Percentiles rank a stretch among this genome's conserved stretches.
These are phyloP conservation scores for Plebejus melissa DNA, from an alignment of 2,888 invertebrate genomes.

Conservation along the genomic window DNA sequence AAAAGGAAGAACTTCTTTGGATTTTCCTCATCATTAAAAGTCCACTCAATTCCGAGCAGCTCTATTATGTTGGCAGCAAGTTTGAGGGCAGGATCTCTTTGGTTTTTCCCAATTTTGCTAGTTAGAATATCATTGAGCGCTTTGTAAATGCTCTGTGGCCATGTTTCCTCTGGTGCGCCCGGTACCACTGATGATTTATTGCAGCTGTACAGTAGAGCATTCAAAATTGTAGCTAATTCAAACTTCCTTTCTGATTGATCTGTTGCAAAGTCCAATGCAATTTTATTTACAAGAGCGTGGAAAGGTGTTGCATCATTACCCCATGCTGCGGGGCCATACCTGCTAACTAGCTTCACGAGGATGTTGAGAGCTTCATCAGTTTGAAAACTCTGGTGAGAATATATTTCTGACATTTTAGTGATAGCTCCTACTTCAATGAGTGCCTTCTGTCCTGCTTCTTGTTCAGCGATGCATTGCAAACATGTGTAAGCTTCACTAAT, in stretches of 20 bases:
- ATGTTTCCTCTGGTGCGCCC: conserved; percentile 84
- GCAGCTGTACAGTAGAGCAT: conserved; percentile 86
- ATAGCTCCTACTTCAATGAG: conserved; percentile 88
- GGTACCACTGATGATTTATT: conserved; percentile 82
- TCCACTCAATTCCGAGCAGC: conserved; percentile 91
- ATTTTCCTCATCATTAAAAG: conserved; percentile 86
- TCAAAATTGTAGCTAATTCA: conserved; percentile 89
- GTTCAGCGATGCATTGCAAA: conserved; percentile 88
- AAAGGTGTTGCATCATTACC: conserved; percentile 88
- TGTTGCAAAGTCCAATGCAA: conserved; percentile 91
- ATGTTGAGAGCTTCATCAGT: conserved; percentile 93
- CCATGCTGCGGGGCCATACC: conserved; percentile 87
- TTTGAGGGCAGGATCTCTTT: conserved; percentile 92
- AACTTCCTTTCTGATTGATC: conserved; percentile 94
- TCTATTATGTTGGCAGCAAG: conserved; percentile 89
- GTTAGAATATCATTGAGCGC: conserved; percentile 90
- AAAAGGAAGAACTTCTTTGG: conserved; percentile 91
- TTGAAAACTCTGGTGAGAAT: conserved; percentile 92
- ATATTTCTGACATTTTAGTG: conserved; percentile 90
- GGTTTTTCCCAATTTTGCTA: conserved; percentile 91
- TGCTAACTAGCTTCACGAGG: conserved; percentile 85
- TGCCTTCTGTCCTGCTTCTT: conserved; percentile 88
- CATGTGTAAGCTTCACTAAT: conserved; percentile 93
- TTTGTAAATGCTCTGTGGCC: conserved; percentile 90
- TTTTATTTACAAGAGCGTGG: conserved; percentile 89